Evolutionary conservation across 1,140 invertebrate genomes (phyloP).

Genomic region (Zaprionus lachaisei): DNA sequence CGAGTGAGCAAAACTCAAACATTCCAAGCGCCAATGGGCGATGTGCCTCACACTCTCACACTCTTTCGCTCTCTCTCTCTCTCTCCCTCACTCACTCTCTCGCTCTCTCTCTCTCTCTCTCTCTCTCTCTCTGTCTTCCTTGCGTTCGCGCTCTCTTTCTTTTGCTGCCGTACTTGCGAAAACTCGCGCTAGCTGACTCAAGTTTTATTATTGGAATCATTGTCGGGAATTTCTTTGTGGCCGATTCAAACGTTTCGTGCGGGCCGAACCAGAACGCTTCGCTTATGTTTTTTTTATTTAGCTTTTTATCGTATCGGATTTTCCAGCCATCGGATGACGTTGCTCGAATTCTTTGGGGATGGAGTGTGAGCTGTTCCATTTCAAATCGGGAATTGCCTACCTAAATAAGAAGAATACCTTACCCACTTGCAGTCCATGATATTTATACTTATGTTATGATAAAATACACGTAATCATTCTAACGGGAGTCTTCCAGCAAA

Average conservation of each 20-base stretch:
- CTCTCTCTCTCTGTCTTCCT: not conserved
- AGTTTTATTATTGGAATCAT: slow-evolving; percentile 26
- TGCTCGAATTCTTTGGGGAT: not conserved
- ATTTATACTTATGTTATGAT: too few relatives aligned
- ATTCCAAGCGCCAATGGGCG: slow-evolving; percentile 31
- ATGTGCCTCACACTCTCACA: not conserved
- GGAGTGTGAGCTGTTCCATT: not conserved
- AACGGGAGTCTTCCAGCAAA: too few relatives aligned
- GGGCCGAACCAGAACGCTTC: not conserved
- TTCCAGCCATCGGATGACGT: not conserved
- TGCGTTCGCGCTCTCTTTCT: not conserved
- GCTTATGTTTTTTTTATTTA: not conserved
- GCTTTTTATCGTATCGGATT: not conserved
- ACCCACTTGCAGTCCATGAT: too few relatives aligned
- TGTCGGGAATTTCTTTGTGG: slow-evolving; percentile 29
- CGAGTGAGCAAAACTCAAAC: slow-evolving; percentile 19
- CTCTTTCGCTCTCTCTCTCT: not conserved
- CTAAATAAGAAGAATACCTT: too few relatives aligned
- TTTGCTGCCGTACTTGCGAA: not conserved
- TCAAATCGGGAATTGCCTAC: too few relatives aligned
- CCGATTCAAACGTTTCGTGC: not conserved
- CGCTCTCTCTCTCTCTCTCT: not conserved
- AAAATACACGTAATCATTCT: too few relatives aligned
- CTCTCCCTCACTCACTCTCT: not conserved
- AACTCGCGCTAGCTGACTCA: slow-evolving; percentile 22